Evolutionary conservation across 1,140 invertebrate genomes (phyloP).

Genomic region (Parapsyche elsis): DNA sequence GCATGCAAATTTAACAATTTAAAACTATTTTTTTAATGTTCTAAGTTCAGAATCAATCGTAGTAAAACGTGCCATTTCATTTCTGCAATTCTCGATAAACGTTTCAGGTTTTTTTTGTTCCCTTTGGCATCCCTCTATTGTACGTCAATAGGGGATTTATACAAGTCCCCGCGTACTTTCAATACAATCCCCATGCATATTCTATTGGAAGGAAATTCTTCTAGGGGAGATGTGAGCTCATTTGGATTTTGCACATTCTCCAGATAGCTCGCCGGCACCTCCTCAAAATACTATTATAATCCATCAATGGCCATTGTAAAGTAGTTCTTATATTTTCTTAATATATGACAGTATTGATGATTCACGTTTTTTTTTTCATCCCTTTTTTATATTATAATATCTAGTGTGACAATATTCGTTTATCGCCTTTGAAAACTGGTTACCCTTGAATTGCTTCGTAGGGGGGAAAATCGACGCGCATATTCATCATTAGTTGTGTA

Average conservation of each 20-base stretch:
- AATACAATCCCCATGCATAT: constrained; percentile 12
- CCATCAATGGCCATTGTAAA: constrained; percentile 8
- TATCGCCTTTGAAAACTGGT: constrained; percentile 35
- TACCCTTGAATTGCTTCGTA: constrained; percentile 20
- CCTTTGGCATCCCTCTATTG: not conserved
- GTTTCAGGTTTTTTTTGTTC: not conserved
- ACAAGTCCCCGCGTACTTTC: not conserved
- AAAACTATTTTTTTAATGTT: not conserved
- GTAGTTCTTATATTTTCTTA: not conserved
- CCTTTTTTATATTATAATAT: not conserved
- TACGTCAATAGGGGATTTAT: constrained; percentile 1
- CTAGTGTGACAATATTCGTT: constrained; percentile 30
- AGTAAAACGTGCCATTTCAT: not conserved
- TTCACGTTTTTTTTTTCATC: not conserved
- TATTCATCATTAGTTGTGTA: constrained; percentile 55
- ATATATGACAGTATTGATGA: constrained; percentile 7
- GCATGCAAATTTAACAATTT: not conserved
- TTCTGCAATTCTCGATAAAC: not conserved
- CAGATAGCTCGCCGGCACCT: not conserved
- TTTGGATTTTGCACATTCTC: constrained; percentile 11
- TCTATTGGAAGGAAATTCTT: not conserved
- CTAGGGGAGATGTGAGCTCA: not conserved
- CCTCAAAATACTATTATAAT: constrained; percentile 9
- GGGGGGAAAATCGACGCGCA: constrained; percentile 44
- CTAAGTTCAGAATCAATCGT: not conserved